Conservation (phyloP, 2,888 invertebrate genomes). For the Drosophila barbarae region DNA sequence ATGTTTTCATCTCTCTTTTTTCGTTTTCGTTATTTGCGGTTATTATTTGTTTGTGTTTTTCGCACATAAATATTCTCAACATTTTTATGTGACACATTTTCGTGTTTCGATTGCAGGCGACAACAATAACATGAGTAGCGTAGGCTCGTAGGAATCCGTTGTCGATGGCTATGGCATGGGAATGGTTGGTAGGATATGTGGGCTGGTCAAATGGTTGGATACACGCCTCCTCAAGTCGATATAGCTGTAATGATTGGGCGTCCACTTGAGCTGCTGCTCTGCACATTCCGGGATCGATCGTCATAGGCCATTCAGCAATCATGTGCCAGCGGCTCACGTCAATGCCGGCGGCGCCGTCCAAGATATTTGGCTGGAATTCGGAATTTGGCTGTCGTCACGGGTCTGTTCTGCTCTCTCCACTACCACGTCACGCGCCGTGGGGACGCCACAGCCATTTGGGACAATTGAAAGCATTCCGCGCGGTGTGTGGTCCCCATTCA, state of each 20-base stretch:
- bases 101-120: conserved; percentile 46
- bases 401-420: conserved; percentile 47
- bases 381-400: conserved; percentile 69
- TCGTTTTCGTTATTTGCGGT: conserved; percentile 26
- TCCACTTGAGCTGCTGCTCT: conserved; percentile 37
- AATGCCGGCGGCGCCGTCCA: conserved; percentile 49
- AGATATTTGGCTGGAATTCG: conserved; percentile 53
- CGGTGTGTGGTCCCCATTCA: conserved; percentile 23
- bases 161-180: background rate
- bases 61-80: conserved; percentile 57
- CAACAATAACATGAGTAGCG: conserved; percentile 40
- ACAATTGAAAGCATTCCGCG: conserved; percentile 26
- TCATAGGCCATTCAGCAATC: conserved; percentile 51
- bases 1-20: conserved; percentile 27
- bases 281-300: conserved; percentile 45
- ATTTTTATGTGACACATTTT: conserved; percentile 63
- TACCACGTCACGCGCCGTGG: conserved; percentile 59
- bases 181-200: conserved; percentile 1
- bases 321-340: conserved; percentile 61
- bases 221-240: conserved; percentile 2
- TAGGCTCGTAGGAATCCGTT: conserved; percentile 29
- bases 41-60: conserved; percentile 24
- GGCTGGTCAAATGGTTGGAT: conserved; percentile 5
- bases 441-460: conserved; percentile 61
- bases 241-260: conserved; percentile 3